Evolutionary conservation across 2,888 invertebrate genomes (phyloP).

Genomic region (Polymixis lichenea): DNA sequence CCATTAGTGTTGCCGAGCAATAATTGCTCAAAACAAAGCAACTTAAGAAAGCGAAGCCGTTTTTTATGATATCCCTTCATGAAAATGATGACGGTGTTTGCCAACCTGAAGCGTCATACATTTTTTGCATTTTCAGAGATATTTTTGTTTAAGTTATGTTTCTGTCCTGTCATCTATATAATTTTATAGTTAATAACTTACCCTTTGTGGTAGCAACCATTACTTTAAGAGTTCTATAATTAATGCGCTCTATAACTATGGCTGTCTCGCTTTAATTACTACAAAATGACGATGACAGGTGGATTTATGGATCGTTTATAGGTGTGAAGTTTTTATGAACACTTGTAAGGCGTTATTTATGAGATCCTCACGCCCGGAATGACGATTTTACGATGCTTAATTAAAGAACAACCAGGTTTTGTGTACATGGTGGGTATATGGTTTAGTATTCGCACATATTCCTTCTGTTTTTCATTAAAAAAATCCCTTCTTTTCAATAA

Average conservation of each 20-base stretch:
- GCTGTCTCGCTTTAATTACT: constrained; percentile 59
- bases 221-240: constrained; percentile 53
- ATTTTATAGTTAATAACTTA: constrained; percentile 42
- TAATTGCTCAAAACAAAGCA: too few species aligned
- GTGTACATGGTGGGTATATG: constrained; percentile 10
- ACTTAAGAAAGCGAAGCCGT: neutral
- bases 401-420: constrained; percentile 45
- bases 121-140: neutral
- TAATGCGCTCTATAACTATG: constrained; percentile 52
- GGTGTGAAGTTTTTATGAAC: constrained; percentile 64
- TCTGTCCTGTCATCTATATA: constrained; percentile 13
- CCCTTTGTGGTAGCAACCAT: constrained; percentile 44
- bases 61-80: neutral
- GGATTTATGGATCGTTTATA: constrained; percentile 56
- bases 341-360: constrained; percentile 52
- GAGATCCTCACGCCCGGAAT: constrained; percentile 44
- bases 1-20: too few species aligned
- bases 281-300: constrained; percentile 56
- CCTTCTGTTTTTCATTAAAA: neutral
- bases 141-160: neutral
- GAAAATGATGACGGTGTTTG: constrained; percentile 5
- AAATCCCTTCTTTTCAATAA: neutral
- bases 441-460: neutral
- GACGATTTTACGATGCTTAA: constrained; percentile 45
- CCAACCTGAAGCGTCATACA: neutral